Percentiles rank a stretch among this genome's conserved stretches.
phyloP scores from a whole-genome alignment of 30 jellyfish, hydroid and myxozoan genomes.

The Nemopilema nomurai region DNA sequence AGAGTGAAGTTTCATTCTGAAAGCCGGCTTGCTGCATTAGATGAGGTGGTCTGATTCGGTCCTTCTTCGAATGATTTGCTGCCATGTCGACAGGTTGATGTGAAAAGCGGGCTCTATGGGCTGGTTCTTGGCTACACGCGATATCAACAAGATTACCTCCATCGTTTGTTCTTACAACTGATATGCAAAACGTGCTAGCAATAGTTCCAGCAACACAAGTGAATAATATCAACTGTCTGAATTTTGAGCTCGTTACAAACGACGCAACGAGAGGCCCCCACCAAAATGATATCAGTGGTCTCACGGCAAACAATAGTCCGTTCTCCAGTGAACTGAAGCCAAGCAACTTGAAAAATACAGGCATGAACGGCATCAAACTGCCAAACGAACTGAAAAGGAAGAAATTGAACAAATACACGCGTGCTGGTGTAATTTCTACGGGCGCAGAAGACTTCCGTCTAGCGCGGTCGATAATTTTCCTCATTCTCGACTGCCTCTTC shows the following conservation, averaged over 20 bases:
- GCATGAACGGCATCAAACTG: conserved; percentile 72
- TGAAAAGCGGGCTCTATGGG: not conserved
- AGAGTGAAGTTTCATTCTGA: conserved; percentile 1
- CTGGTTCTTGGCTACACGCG: conserved; percentile 2
- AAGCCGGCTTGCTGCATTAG: too few relatives aligned
- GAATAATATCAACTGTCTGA: conserved; percentile 41
- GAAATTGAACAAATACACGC: conserved; percentile 65
- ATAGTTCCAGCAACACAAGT: conserved; percentile 67
- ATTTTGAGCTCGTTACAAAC: conserved; percentile 27
- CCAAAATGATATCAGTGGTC: conserved; percentile 74
- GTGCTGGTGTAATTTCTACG: conserved; percentile 30
- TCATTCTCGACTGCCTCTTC: not conserved
- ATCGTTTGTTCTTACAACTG: conserved; percentile 48
- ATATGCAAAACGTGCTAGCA: conserved; percentile 56
- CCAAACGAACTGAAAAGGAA: conserved; percentile 64
- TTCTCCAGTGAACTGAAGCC: conserved; percentile 67
- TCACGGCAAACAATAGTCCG: conserved; percentile 51
- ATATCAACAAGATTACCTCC: conserved; percentile 41
- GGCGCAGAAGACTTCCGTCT: not conserved
- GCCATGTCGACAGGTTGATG: not conserved
- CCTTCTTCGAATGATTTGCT: not conserved
- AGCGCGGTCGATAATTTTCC: not conserved
- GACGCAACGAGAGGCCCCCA: conserved; percentile 74
- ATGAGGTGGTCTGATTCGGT: not conserved
- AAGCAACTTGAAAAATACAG: conserved; percentile 63